Evolutionary conservation across 2,113 vertebrate genomes (phyloP), one percentile per base, ranked within the genome.

Genomic region (Coryphaenoides rupestris): DNA sequence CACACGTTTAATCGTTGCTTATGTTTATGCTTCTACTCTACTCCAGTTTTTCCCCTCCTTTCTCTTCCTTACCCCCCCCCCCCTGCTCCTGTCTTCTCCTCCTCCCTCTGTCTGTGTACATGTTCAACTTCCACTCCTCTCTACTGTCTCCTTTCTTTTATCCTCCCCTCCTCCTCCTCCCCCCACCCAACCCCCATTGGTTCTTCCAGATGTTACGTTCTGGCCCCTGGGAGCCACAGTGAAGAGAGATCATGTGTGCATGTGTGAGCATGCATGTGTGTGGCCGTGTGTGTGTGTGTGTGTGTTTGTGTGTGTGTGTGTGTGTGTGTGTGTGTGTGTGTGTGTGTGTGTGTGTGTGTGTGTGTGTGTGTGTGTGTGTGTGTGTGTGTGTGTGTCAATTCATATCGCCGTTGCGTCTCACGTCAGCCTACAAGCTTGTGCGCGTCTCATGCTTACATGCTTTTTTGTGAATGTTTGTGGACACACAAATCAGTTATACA

Each of bases 181-280:
- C 28, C 73, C 72, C 78, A 64, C 70, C 83, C 86, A 90, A 87
- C 80, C 84, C 82, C 79, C 85, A 90, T 90, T 81, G 89, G 90
- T 92, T 93, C 91, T 91, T 96, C 96, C 96, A 98, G 96, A 98
- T 99, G 96, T 96, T 99, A 89, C 85, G 75, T 78, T 64, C 91
- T 80, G 82, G 88, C 95, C 95, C 93, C 92, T 91, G 83, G 95
- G 96, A 94, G 89, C 92, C 64, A 84, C 93, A 89, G 90, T 87
- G 75, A 90, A 93, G 92, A 92, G 93, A 95, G 94, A 94, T 62
- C 58, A 49, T 45, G 74, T 69, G 69, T 50, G 54, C 77, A 57
- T 21, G 24, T 66, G 2, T 72, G 70, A 50, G 47, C 33, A 26
- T 28, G 58, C 33, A 26, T 59, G 53, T 21, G 53, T 54, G 26